phyloP scores from a whole-genome alignment of 2,888 invertebrate species.

The Scaeva pyrastri region DNA sequence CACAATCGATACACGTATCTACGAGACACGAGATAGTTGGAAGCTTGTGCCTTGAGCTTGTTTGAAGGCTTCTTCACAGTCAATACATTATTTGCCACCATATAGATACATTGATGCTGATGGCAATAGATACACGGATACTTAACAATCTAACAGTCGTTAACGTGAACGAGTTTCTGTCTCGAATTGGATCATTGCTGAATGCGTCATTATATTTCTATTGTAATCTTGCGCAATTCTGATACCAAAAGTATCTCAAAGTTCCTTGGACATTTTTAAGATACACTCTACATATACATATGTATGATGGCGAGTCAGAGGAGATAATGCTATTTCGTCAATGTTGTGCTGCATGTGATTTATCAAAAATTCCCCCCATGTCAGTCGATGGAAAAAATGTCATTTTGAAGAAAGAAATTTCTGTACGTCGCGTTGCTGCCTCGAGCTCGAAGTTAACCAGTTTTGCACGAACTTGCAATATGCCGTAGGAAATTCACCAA shows the following conservation, averaged over 20 bases:
- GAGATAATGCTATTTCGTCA: background rate
- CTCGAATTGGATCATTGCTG: constrained; percentile 51
- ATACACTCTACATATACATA: constrained; percentile 11
- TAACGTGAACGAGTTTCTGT: constrained; percentile 50
- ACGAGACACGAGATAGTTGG: background rate
- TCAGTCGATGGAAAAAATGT: background rate
- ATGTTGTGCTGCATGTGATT: constrained; percentile 37
- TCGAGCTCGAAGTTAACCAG: background rate
- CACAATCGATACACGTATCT: constrained; percentile 51
- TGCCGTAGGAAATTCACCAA: constrained; percentile 25
- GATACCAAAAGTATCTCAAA: constrained; percentile 36
- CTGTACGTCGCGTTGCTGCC: too few relatives aligned
- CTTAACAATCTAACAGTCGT: constrained; percentile 17
- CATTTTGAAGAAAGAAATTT: constrained; percentile 39
- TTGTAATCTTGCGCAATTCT: constrained; percentile 66
- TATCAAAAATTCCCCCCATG: constrained; percentile 23
- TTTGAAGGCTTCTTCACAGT: constrained; percentile 23
- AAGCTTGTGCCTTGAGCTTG: constrained; percentile 19
- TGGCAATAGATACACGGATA: constrained; percentile 21
- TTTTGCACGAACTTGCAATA: constrained; percentile 62
- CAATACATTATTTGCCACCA: constrained; percentile 17
- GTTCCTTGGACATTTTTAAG: background rate
- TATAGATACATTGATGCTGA: background rate
- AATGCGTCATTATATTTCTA: constrained; percentile 31
- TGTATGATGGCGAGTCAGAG: too few relatives aligned